Evolutionary conservation across 1,140 invertebrate species (phyloP).

Genomic region (Notospermus geniculatus): DNA sequence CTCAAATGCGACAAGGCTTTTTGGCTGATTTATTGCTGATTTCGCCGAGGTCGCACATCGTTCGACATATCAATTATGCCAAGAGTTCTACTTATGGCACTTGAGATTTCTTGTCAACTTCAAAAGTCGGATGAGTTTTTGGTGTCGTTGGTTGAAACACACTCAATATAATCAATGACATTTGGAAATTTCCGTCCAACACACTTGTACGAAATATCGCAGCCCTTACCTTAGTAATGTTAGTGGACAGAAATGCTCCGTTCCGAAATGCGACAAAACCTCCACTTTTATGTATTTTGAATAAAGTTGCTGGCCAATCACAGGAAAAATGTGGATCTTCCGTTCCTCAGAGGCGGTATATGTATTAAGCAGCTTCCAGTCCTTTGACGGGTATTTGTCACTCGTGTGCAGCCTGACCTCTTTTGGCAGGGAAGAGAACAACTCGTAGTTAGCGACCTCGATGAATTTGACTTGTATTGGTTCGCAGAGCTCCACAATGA

Average conservation of each 20-base stretch:
- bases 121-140: no score
- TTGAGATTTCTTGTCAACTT: no score
- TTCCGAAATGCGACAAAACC: constrained; percentile 87
- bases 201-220: no score
- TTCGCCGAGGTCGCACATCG: no score
- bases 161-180: no score
- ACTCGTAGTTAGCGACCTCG: constrained; percentile 95
- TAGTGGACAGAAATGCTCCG: constrained; percentile 96
- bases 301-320: constrained; percentile 70
- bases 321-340: constrained; percentile 80
- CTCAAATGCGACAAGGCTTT: no score
- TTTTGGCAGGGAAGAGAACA: constrained; percentile 94
- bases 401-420: constrained; percentile 79
- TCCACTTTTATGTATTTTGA: constrained; percentile 87
- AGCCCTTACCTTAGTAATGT: constrained; percentile 60
- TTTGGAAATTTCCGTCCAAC: no score
- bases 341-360: constrained; percentile 85
- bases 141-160: no score
- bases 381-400: constrained; percentile 85
- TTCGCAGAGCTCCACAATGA: constrained; percentile 96
- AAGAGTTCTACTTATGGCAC: no score
- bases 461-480: constrained; percentile 81
- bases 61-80: no score
- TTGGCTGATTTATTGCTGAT: no score
- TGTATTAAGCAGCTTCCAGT: constrained; percentile 85